These are phyloP conservation scores for Pangasius djambal DNA, from an alignment of 2,797 vertebrate species.

Conservation along the genomic window DNA sequence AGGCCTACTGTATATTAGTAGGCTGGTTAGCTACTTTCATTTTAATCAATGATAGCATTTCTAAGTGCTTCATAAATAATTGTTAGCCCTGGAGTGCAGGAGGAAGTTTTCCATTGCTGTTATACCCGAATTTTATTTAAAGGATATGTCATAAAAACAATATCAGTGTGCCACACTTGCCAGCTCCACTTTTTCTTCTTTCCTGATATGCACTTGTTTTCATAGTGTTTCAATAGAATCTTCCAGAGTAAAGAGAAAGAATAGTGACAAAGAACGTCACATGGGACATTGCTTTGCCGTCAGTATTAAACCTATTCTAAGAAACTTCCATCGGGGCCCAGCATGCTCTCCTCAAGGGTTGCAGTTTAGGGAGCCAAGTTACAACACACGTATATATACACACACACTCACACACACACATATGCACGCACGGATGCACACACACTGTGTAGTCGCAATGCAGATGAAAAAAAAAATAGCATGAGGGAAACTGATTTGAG, in stretches of 20 bases:
- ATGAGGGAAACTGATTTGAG: conserved; percentile 26
- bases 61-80: not conserved
- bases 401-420: conserved; percentile 25
- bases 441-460: conserved; percentile 22
- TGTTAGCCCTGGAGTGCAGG: not conserved
- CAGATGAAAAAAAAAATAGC: conserved; percentile 19
- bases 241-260: conserved; percentile 18
- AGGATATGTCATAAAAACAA: conserved; percentile 30
- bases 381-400: not conserved
- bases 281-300: conserved; percentile 5
- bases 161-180: conserved; percentile 28
- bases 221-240: conserved; percentile 20
- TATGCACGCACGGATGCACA: conserved; percentile 10
- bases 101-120: not conserved
- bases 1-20: not conserved
- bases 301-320: conserved; percentile 26
- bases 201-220: conserved; percentile 14
- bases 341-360: conserved; percentile 35
- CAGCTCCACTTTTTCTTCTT: not conserved
- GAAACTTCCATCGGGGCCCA: conserved; percentile 35
- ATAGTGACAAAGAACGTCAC: conserved; percentile 5
- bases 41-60: not conserved
- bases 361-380: conserved; percentile 30
- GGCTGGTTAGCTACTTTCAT: not conserved
- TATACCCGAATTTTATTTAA: conserved; percentile 34